These are phyloP conservation scores for Esox niger DNA, from an alignment of 2,113 vertebrate genomes.

Conservation along the genomic window DNA sequence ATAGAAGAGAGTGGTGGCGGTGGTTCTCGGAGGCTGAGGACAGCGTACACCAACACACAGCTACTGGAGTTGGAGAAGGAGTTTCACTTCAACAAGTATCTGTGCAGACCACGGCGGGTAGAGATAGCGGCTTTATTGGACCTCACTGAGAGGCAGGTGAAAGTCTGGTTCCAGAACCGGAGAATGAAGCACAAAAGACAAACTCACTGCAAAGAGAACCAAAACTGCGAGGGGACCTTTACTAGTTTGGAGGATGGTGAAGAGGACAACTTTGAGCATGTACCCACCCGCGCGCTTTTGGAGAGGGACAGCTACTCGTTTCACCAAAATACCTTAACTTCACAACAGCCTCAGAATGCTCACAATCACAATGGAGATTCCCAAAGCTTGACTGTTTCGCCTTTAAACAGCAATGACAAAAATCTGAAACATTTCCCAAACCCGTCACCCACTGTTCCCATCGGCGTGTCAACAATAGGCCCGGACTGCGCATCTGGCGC, in stretches of 20 bases:
- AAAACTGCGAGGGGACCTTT: conserved; percentile 84
- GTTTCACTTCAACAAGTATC: conserved; percentile 99
- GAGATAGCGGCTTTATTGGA: conserved; percentile 94
- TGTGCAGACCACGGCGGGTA: conserved; percentile 92
- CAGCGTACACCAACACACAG: conserved; percentile 97
- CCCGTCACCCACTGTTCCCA: conserved; percentile 88
- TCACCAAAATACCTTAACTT: conserved; percentile 84
- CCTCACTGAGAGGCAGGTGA: conserved; percentile 96
- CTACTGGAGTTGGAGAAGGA: conserved; percentile 98
- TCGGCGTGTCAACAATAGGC: conserved; percentile 89
- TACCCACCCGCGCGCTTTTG: conserved; percentile 77
- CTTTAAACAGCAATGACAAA: conserved; percentile 93
- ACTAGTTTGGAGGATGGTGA: conserved; percentile 79
- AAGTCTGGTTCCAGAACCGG: conserved; percentile 98
- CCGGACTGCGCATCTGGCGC: conserved; percentile 86
- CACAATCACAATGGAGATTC: conserved; percentile 93
- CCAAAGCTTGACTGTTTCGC: conserved; percentile 80
- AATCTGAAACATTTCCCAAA: conserved; percentile 95
- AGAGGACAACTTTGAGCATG: conserved; percentile 81
- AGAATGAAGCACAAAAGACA: conserved; percentile 98
- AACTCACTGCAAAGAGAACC: conserved; percentile 95
- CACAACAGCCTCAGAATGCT: conserved; percentile 80
- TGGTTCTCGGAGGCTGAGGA: conserved; percentile 88
- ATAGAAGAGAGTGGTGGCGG: conserved; percentile 73
- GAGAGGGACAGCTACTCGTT: conserved; percentile 87